phyloP scores from a whole-genome alignment of 2,113 vertebrate species.

The Sarotherodon lohbergeri region DNA sequence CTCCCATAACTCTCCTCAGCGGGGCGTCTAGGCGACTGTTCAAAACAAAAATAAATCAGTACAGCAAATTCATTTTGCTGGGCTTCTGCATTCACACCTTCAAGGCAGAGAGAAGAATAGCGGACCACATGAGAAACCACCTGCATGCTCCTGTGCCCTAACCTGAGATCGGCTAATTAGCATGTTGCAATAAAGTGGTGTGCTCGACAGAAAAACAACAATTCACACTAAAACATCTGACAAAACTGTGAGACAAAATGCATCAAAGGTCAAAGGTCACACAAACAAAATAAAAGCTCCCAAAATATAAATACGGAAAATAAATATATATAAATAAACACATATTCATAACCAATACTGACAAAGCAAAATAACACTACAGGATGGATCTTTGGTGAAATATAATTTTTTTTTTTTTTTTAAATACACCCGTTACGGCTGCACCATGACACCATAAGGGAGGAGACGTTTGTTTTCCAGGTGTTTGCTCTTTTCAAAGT shows the following conservation, averaged over 20 bases:
- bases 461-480: background rate
- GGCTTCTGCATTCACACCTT: background rate
- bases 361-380: background rate
- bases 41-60: background rate
- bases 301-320: background rate
- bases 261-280: background rate
- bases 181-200: background rate
- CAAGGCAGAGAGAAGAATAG: background rate
- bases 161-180: background rate
- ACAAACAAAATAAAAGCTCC: background rate
- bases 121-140: background rate
- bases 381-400: background rate
- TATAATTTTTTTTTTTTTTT: background rate
- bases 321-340: background rate
- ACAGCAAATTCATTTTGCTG: background rate
- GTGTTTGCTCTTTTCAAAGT: background rate
- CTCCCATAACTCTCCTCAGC: background rate
- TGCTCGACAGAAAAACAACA: background rate
- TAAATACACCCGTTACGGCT: background rate
- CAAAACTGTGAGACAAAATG: background rate
- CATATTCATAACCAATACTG: background rate
- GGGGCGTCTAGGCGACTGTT: rapidly evolving
- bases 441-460: background rate
- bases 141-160: background rate
- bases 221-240: background rate